Percentiles rank a stretch among this genome's conserved stretches.
Evolutionary conservation across 2,888 invertebrate genomes (phyloP).

Genomic region (Metacarcinus magister): DNA sequence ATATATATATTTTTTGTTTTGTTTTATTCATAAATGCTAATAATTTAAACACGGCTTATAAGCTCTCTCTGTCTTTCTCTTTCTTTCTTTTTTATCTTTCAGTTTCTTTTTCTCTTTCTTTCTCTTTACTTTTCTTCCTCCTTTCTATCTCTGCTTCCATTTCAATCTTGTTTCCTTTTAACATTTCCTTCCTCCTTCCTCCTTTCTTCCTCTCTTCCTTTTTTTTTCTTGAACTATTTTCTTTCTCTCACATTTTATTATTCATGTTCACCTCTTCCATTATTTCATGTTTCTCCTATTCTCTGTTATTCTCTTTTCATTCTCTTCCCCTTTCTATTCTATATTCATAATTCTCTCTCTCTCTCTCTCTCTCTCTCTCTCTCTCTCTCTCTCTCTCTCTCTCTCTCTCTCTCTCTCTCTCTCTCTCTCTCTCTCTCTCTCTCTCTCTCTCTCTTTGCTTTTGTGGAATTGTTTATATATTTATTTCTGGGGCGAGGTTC

Average conservation of each 20-base stretch:
- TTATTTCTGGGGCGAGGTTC: background rate
- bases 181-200: background rate
- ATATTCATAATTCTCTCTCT: background rate
- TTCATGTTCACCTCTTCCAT: background rate
- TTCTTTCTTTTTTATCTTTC: too few relatives aligned
- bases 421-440: background rate
- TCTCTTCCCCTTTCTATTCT: background rate
- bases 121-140: background rate
- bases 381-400: conserved; percentile 27
- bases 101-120: too few relatives aligned
- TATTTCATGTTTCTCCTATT: background rate
- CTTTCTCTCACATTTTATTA: background rate
- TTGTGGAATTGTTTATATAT: background rate
- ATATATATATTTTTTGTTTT: too few relatives aligned
- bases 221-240: background rate
- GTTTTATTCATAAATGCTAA: too few relatives aligned
- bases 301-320: background rate
- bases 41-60: too few relatives aligned
- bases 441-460: too few relatives aligned
- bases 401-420: conserved; percentile 26
- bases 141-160: background rate
- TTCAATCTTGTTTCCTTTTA: background rate
- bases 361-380: background rate
- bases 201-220: background rate
- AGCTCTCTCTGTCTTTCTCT: too few relatives aligned